Evolutionary conservation across 2,113 vertebrate genomes (phyloP), one percentile per base, ranked within the genome.

Genomic region (Callionymus lyra): DNA sequence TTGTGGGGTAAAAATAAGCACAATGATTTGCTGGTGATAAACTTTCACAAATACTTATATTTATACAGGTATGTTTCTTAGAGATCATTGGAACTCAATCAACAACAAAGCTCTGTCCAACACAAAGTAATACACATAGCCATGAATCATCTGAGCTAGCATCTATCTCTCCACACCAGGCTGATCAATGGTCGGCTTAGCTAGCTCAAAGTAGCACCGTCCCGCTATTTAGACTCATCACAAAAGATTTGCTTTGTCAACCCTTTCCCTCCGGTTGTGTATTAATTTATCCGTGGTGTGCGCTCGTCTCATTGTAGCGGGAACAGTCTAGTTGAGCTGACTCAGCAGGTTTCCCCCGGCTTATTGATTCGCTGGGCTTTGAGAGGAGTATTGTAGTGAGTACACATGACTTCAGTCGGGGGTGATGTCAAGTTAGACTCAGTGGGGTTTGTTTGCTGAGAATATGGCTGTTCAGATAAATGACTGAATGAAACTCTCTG

Each of bases 391-490:
- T 66, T 72, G 52, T 57, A 16, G 43, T 2, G 60, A 56, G 61
- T 49, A 57, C 63, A 71, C 66, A 65, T 60, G 65, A 77, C 52
- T 62, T 77, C 68, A 74, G 57, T 19, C 2, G 21, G 16, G 6
- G 41, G 41, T 50, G 59, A 65, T 9, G 53, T 53, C 47, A 43
- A 46, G 49, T 68, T 40, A 17, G 56, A 40, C 12, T 35, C 13
- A n/a, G 44, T 10, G 17, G 14, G 41, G 64, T 61, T 40, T 63
- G 50, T 53, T 44, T 34, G 46, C 47, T 34, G 41, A 34, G 12
- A n/a, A 10, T 12, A 33, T 8, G 34, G 35, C 16, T 13, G 32
- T 47, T n/a, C 21, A 5, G 21, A 27, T 27, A 27, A n/a, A 31
- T 41, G 2, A 38, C 9, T 11, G 12, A n/a, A n/a, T n/a, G n/a